These are phyloP conservation scores for Heterodera carotae DNA, from an alignment of 1,140 invertebrate genomes.

Conservation along the genomic window DNA sequence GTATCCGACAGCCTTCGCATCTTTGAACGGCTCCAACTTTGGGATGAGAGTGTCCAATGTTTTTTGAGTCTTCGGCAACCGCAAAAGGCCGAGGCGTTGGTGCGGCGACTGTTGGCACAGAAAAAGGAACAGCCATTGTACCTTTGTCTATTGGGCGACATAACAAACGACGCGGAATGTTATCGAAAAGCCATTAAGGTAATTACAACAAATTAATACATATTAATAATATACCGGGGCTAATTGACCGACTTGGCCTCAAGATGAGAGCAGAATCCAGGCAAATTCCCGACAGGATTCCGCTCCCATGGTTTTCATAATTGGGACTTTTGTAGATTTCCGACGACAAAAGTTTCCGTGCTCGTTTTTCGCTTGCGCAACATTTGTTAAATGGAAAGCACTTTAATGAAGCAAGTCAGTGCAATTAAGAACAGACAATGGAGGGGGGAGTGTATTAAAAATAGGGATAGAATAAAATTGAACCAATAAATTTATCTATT, in stretches of 20 bases:
- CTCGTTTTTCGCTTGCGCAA: constrained; percentile 20
- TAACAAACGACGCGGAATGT: constrained; percentile 34
- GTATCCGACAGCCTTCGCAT: constrained; percentile 42
- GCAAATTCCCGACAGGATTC: too few relatives aligned
- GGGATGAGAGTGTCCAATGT: constrained; percentile 39
- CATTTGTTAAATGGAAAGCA: constrained; percentile 32
- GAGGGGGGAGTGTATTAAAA: background rate
- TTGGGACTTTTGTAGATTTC: constrained; percentile 27
- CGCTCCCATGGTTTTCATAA: background rate
- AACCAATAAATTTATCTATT: too few relatives aligned
- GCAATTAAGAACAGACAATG: too few relatives aligned
- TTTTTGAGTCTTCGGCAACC: constrained; percentile 30
- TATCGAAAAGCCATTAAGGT: constrained; percentile 39
- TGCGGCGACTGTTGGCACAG: constrained; percentile 28
- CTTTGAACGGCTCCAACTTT: constrained; percentile 35
- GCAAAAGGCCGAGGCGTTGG: constrained; percentile 42
- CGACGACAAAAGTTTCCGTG: constrained; percentile 25
- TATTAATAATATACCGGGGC: too few relatives aligned
- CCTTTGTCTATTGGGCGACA: constrained; percentile 40
- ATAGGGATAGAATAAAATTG: too few relatives aligned
- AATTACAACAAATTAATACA: too few relatives aligned
- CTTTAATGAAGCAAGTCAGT: constrained; percentile 17
- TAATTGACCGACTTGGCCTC: too few relatives aligned
- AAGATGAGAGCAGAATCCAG: too few relatives aligned
- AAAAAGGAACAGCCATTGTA: constrained; percentile 29